These are phyloP conservation scores for Sternotherus odoratus DNA, from an alignment of 2,797 vertebrate genomes.

Conservation along the genomic window DNA sequence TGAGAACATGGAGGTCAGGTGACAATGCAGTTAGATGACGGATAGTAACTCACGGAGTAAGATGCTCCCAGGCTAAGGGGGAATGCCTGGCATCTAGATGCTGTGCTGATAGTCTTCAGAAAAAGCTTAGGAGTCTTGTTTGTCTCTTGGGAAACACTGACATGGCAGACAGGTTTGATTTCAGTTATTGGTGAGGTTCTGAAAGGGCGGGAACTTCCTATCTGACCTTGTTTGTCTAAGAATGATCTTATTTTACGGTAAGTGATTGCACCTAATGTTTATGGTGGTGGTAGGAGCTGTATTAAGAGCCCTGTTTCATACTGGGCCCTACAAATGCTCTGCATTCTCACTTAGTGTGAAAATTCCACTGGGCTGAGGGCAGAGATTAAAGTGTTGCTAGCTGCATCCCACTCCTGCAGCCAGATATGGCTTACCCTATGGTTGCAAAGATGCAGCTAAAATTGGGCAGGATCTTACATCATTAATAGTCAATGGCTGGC, in stretches of 20 bases:
- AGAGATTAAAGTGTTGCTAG: not conserved
- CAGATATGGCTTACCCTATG: not conserved
- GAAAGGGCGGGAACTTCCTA: too few species aligned
- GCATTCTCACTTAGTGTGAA: not conserved
- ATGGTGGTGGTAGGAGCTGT: not conserved
- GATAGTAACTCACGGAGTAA: not conserved
- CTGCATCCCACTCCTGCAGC: not conserved
- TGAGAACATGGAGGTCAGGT: not conserved
- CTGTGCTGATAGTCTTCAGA: not conserved
- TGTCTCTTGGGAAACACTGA: not conserved
- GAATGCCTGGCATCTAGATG: not conserved
- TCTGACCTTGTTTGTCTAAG: not conserved
- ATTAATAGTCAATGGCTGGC: not conserved
- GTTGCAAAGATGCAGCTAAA: not conserved
- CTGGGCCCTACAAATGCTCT: not conserved
- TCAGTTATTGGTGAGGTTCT: not conserved
- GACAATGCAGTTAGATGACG: not conserved
- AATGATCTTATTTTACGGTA: not conserved
- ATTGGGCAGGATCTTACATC: not conserved
- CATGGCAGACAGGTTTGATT: not conserved
- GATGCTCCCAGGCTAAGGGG: not conserved
- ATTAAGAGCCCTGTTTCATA: not conserved
- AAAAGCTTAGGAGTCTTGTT: not conserved
- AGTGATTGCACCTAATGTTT: not conserved
- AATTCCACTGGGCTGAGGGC: not conserved